phyloP scores from a whole-genome alignment of 2,888 invertebrate species.

The Drosophila pegasa region DNA sequence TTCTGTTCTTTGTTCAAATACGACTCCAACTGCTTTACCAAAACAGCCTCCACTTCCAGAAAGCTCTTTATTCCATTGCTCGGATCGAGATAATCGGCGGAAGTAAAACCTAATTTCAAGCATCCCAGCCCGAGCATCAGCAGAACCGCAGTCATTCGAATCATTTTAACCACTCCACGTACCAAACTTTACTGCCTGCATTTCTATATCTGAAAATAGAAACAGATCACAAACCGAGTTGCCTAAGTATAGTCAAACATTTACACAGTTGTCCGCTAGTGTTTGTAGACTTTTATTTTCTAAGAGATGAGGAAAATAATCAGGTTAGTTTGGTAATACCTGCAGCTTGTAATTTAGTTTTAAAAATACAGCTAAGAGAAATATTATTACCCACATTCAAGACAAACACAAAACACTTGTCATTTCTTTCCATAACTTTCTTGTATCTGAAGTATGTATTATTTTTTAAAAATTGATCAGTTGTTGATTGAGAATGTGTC shows the following conservation, averaged over 20 bases:
- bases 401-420: not conserved
- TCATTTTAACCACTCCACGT: constrained; percentile 40
- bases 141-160: constrained; percentile 5
- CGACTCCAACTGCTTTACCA: constrained; percentile 37
- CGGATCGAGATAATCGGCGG: constrained; percentile 8
- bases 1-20: constrained; percentile 40
- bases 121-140: constrained; percentile 3
- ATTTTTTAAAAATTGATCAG: no score
- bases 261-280: constrained; percentile 49
- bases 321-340: no score
- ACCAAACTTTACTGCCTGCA: constrained; percentile 33
- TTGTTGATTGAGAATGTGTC: no score
- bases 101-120: not conserved
- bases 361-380: no score
- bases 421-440: no score
- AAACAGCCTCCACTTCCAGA: constrained; percentile 42
- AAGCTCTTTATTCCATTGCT: constrained; percentile 20
- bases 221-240: not conserved
- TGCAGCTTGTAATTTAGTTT: no score
- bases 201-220: not conserved
- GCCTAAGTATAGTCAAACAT: constrained; percentile 44
- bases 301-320: not conserved
- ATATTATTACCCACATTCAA: no score
- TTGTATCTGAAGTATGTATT: no score
- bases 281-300: not conserved